Conservation (phyloP, 1,140 invertebrate species). For the Magallana gigas region DNA sequence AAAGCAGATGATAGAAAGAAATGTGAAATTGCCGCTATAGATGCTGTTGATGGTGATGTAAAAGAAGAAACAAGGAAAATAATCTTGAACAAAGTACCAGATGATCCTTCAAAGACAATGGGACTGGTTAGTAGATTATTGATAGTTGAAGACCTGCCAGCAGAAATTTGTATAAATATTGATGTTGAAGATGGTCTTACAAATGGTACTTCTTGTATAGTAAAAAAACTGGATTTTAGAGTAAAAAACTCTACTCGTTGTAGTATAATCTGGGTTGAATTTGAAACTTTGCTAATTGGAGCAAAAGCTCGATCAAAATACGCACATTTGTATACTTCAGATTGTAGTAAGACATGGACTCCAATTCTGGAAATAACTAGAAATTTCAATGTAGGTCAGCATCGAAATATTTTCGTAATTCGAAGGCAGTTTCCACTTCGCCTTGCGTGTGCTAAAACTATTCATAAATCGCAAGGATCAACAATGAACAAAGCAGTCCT, state of each 20-base stretch:
- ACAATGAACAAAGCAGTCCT: constrained; percentile 36
- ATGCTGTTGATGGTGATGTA: constrained; percentile 20
- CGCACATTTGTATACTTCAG: constrained; percentile 47
- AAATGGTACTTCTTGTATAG: constrained; percentile 53
- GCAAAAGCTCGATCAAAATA: constrained; percentile 46
- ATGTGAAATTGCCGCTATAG: constrained; percentile 20
- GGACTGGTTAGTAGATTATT: constrained; percentile 41
- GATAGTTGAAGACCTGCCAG: constrained; percentile 48
- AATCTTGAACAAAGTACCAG: constrained; percentile 15
- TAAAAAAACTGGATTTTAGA: constrained; percentile 53
- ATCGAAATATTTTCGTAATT: constrained; percentile 8
- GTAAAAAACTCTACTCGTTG: constrained; percentile 21
- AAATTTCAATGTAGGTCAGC: constrained; percentile 36
- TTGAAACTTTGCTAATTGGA: constrained; percentile 43
- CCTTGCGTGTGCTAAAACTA: constrained; percentile 38
- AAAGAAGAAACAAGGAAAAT: not conserved
- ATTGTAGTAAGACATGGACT: constrained; percentile 46
- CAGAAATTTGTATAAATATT: constrained; percentile 53
- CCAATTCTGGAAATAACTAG: constrained; percentile 55
- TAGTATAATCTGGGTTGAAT: constrained; percentile 59
- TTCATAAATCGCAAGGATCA: constrained; percentile 49
- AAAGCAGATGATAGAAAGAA: not conserved
- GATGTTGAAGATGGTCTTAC: constrained; percentile 57
- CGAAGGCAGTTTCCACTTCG: constrained; percentile 43
- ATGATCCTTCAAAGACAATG: constrained; percentile 47